Evolutionary conservation across 1,140 invertebrate genomes (phyloP).

Genomic region (Brachionus rotundiformis): DNA sequence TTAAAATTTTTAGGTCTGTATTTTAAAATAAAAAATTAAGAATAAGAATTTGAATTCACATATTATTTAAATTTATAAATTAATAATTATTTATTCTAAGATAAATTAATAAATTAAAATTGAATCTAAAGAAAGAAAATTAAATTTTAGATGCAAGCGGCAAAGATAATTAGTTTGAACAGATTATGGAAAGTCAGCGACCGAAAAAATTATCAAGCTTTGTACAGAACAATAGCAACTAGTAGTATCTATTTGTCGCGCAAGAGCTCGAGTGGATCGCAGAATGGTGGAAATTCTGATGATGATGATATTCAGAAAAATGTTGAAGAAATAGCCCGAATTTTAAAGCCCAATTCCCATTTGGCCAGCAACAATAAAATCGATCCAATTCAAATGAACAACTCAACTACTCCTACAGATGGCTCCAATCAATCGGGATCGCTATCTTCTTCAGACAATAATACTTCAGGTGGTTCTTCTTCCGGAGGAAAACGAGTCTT

Average conservation of each 20-base stretch:
- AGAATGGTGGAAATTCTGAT: background rate
- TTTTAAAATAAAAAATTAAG: too few relatives aligned
- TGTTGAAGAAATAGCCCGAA: slow-evolving; percentile 16
- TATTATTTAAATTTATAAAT: too few relatives aligned
- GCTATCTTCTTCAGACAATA: background rate
- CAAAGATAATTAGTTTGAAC: slow-evolving; percentile 32
- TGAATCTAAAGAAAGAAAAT: background rate
- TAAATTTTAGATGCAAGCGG: slow-evolving; percentile 21
- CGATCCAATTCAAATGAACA: background rate
- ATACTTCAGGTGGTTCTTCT: background rate
- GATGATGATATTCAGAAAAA: slow-evolving; percentile 33
- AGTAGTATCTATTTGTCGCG: background rate
- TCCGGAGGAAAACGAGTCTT: slow-evolving; percentile 32
- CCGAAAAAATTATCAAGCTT: background rate
- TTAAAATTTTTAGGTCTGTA: too few relatives aligned
- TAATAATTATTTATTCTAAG: background rate
- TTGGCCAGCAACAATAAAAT: background rate
- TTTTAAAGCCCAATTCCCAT: slow-evolving; percentile 25
- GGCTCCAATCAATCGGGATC: background rate
- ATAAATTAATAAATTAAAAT: background rate
- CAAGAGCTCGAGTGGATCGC: background rate
- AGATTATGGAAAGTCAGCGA: slow-evolving; percentile 22
- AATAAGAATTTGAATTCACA: too few relatives aligned
- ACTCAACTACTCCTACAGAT: background rate
- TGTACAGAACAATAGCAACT: background rate